Evolutionary conservation across 35 echinoderm and acorn worm genomes (phyloP).

Genomic region (Apostichopus californicus): DNA sequence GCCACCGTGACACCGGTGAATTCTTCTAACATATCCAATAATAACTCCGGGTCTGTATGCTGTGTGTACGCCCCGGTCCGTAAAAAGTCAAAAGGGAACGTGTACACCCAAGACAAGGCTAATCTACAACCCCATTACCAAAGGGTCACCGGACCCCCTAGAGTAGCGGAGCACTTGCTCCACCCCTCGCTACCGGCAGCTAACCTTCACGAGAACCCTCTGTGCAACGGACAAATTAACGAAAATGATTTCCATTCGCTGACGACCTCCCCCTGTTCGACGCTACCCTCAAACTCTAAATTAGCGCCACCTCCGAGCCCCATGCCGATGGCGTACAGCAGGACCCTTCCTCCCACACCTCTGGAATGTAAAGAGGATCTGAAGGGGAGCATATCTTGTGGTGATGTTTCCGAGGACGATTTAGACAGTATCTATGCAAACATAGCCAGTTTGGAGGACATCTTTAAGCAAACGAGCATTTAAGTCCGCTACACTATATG

Average conservation of each 20-base stretch:
- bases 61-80: conserved; percentile 47
- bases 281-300: conserved; percentile 46
- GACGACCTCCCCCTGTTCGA: conserved; percentile 37
- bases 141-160: conserved; percentile 39
- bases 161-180: conserved; percentile 13
- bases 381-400: background rate
- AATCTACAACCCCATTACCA: conserved; percentile 35
- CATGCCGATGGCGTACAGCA: background rate
- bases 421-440: conserved; percentile 51
- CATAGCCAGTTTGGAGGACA: conserved; percentile 41
- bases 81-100: conserved; percentile 48
- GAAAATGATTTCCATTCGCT: background rate
- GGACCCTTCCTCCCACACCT: conserved; percentile 46
- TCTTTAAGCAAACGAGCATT: conserved; percentile 37
- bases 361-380: conserved; percentile 7
- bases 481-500: background rate
- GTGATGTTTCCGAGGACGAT: conserved; percentile 38
- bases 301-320: background rate
- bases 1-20: conserved; percentile 27
- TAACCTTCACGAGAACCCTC: background rate
- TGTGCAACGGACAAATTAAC: background rate
- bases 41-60: conserved; percentile 23
- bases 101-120: conserved; percentile 21
- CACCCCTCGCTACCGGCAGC: background rate
- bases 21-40: conserved; percentile 1